Conservation (phyloP, 2,113 vertebrate species). For the Hemibagrus wyckioides region DNA sequence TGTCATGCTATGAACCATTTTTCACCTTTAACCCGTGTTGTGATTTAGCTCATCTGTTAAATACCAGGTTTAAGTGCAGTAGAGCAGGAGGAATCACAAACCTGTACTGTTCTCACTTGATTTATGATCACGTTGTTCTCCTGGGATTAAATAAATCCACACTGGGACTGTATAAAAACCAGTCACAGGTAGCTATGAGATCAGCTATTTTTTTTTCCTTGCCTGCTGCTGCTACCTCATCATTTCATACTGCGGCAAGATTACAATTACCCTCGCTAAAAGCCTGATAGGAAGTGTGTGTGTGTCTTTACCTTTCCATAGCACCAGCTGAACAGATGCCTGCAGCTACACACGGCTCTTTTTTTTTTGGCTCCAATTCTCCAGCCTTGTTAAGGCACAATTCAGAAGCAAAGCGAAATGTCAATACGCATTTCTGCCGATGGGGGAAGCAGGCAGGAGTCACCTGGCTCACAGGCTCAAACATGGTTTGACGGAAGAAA, state of each 20-base stretch:
- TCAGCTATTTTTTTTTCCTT: background rate
- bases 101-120: background rate
- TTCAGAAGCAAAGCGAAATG: conserved; percentile 55
- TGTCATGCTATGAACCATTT: background rate
- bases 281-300: conserved; percentile 14
- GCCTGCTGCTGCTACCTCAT: background rate
- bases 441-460: conserved; percentile 41
- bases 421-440: conserved; percentile 53
- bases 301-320: conserved; percentile 28
- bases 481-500: conserved; percentile 21
- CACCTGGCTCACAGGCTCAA: conserved; percentile 45
- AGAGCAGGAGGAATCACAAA: background rate
- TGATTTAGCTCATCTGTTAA: background rate
- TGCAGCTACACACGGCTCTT: conserved; percentile 28
- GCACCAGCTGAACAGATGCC: conserved; percentile 31
- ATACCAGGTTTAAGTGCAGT: background rate
- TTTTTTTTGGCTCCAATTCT: conserved; percentile 46
- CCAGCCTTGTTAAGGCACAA: conserved; percentile 54
- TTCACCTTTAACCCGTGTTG: background rate
- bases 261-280: background rate
- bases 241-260: conserved; percentile 16
- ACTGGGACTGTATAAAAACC: background rate
- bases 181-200: conserved; percentile 19
- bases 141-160: conserved; percentile 1
- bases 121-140: conserved; percentile 1